Conservation (phyloP, 2,888 invertebrate species). For the Agrilus cyanescens region DNA sequence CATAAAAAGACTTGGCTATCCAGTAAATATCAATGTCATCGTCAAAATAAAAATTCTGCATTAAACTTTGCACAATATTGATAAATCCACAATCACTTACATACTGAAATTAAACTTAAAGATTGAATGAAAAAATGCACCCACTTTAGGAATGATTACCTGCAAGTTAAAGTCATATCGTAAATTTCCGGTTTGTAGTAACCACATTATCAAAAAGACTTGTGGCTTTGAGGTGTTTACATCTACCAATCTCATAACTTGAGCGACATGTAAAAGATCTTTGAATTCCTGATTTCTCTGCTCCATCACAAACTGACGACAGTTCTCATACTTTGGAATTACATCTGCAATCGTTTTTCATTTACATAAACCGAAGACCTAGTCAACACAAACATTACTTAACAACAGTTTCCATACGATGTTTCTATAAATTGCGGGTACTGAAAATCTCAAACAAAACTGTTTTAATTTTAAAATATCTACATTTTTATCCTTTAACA, state of each 20-base stretch:
- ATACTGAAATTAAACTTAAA: background rate
- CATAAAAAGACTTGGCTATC: slow-evolving; percentile 66
- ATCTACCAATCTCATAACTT: slow-evolving; percentile 53
- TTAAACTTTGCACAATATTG: slow-evolving; percentile 55
- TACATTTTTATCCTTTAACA: slow-evolving; percentile 73
- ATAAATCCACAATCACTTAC: slow-evolving; percentile 39
- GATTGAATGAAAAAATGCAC: background rate
- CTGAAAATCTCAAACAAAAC: slow-evolving; percentile 73
- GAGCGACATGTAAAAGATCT: slow-evolving; percentile 59
- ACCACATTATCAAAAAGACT: slow-evolving; percentile 69
- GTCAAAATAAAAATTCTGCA: slow-evolving; percentile 60
- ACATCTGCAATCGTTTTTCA: slow-evolving; percentile 44
- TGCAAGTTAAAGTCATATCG: slow-evolving; percentile 35
- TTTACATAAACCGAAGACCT: background rate
- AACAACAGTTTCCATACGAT: slow-evolving; percentile 79
- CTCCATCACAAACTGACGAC: slow-evolving; percentile 60
- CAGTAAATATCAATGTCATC: slow-evolving; percentile 73
- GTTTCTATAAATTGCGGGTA: slow-evolving; percentile 69
- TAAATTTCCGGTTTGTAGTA: slow-evolving; percentile 60
- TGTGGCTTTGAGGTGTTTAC: slow-evolving; percentile 52
- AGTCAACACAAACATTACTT: slow-evolving; percentile 37
- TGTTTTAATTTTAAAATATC: slow-evolving; percentile 70
- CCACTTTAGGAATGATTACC: slow-evolving; percentile 29
- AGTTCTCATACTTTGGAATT: slow-evolving; percentile 63
- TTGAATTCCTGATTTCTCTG: slow-evolving; percentile 66